A percentile compares a stretch with the other conserved stretches of the same genome.
Evolutionary conservation across 2,888 invertebrate genomes (phyloP).

Genomic region (Bugula neritina): DNA sequence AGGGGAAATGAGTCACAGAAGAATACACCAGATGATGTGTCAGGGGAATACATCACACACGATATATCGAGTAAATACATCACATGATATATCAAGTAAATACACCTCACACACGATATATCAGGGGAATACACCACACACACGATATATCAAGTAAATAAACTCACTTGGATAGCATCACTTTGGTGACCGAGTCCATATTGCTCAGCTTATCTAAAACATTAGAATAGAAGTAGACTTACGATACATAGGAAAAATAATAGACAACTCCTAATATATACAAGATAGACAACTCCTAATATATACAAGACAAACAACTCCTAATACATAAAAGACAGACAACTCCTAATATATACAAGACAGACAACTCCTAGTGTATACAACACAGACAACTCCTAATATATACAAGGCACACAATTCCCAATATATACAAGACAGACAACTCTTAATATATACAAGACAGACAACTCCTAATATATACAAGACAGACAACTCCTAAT

Average conservation of each 20-base stretch:
- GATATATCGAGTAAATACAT: background rate
- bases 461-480: no score
- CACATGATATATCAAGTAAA: background rate
- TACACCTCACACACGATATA: background rate
- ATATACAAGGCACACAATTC: background rate
- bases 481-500: background rate
- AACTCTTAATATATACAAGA: background rate
- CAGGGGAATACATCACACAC: background rate
- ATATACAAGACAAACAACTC: background rate
- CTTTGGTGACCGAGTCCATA: background rate
- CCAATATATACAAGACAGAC: background rate
- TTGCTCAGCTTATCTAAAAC: background rate
- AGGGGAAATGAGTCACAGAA: background rate
- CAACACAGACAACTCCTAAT: background rate
- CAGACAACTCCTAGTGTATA: background rate
- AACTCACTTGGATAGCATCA: constrained; percentile 1
- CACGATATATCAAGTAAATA: background rate
- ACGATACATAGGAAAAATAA: no score
- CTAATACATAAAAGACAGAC: background rate
- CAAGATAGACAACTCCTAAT: background rate
- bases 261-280: background rate
- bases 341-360: background rate
- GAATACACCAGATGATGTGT: background rate
- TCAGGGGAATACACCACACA: background rate
- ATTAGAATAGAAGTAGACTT: no score